phyloP scores from a whole-genome alignment of 2,797 vertebrate genomes.

The Eospalax fontanierii region DNA sequence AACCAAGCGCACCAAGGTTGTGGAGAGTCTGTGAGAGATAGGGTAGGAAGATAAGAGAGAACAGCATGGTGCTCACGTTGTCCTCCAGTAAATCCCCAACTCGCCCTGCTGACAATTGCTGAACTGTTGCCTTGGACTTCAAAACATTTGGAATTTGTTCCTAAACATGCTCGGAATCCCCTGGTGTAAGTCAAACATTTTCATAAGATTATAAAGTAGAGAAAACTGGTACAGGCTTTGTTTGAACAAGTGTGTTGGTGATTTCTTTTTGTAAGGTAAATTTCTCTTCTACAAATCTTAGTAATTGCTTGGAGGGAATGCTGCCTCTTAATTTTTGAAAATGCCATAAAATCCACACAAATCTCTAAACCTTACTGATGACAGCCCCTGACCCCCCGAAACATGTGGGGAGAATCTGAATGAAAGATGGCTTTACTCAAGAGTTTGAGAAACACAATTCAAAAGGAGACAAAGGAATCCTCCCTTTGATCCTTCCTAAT shows the following conservation, averaged over 20 bases:
- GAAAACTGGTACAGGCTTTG: constrained; percentile 83
- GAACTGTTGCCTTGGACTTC: constrained; percentile 79
- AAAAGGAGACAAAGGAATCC: constrained; percentile 53
- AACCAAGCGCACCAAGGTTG: background rate
- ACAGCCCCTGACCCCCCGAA: constrained; percentile 71
- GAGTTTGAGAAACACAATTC: constrained; percentile 63
- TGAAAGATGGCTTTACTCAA: constrained; percentile 33
- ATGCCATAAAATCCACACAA: constrained; percentile 67
- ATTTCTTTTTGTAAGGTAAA: constrained; percentile 86
- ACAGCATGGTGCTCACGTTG: background rate
- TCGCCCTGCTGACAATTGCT: constrained; percentile 75
- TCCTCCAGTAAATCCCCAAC: background rate
- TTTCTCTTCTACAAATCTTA: constrained; percentile 80
- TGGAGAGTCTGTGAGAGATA: background rate
- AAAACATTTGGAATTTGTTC: constrained; percentile 88
- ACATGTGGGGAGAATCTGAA: constrained; percentile 13
- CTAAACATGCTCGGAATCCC: constrained; percentile 86
- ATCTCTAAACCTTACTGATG: constrained; percentile 65
- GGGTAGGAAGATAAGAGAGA: background rate
- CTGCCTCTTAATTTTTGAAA: constrained; percentile 82
- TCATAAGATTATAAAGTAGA: constrained; percentile 85
- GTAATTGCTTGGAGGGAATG: constrained; percentile 77
- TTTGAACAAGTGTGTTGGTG: constrained; percentile 85
- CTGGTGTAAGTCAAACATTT: constrained; percentile 85
- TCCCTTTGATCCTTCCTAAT: constrained; percentile 66